Percentiles rank a stretch among this genome's conserved stretches.
phyloP scores from a whole-genome alignment of 2,797 vertebrate genomes.

The Clarias fuscus region DNA sequence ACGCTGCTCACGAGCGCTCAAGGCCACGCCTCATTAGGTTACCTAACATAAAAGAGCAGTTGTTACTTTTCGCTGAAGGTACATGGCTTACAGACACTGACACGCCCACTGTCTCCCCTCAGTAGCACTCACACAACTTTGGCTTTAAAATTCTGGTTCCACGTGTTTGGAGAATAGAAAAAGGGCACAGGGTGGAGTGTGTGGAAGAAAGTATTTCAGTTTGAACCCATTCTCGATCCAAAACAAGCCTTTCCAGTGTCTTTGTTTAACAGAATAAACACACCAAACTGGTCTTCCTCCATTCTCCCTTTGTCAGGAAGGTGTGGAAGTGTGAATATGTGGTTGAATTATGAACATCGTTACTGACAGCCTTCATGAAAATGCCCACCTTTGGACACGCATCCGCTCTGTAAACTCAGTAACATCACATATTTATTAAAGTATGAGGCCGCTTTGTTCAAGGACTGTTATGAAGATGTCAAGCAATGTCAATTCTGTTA shows the following conservation, averaged over 20 bases:
- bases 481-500: not conserved
- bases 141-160: not conserved
- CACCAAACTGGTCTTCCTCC: slow-evolving; percentile 40
- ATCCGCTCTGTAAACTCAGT: not conserved
- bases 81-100: not conserved
- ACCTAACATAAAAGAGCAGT: not conserved
- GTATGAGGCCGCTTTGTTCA: not conserved
- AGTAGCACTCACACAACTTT: not conserved
- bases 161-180: not conserved
- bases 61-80: not conserved
- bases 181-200: slow-evolving; percentile 31
- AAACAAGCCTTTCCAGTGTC: slow-evolving; percentile 12
- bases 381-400: not conserved
- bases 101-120: not conserved
- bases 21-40: not conserved
- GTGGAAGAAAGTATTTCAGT: not conserved
- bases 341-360: not conserved
- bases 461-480: not conserved
- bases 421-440: not conserved
- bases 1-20: not conserved
- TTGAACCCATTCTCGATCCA: not conserved
- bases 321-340: not conserved
- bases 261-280: slow-evolving; percentile 29
- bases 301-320: slow-evolving; percentile 28
- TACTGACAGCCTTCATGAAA: not conserved